phyloP scores from a whole-genome alignment of 2,113 vertebrate genomes.

The Eclectus roratus region DNA sequence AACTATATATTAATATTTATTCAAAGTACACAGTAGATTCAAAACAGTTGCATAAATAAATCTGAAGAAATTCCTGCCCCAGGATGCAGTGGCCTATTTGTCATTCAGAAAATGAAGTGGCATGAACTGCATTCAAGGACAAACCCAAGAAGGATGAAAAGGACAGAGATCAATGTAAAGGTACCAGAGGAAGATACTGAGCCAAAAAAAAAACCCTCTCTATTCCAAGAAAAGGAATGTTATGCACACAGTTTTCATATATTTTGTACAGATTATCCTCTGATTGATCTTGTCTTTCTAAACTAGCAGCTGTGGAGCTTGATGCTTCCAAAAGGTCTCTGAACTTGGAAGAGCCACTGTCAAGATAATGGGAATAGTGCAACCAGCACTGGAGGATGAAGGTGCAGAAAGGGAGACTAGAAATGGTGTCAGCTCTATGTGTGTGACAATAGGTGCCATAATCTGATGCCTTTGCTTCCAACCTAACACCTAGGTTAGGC shows the following conservation, averaged over 20 bases:
- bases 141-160: constrained; percentile 13
- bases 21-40: neutral
- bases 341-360: neutral
- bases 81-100: constrained; percentile 3
- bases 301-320: neutral
- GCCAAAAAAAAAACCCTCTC: neutral
- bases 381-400: neutral
- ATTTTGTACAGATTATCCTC: neutral
- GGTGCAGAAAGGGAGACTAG: neutral
- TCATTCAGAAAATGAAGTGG: constrained; percentile 15
- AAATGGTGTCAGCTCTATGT: neutral
- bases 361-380: neutral
- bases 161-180: constrained; percentile 36
- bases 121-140: constrained; percentile 33
- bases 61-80: neutral
- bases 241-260: neutral
- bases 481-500: neutral
- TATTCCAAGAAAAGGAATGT: neutral
- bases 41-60: constrained; percentile 1
- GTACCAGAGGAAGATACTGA: constrained; percentile 28
- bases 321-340: neutral
- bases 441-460: neutral
- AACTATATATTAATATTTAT: neutral
- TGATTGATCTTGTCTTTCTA: neutral
- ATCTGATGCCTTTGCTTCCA: neutral